Base-by-base conservation (phyloP, 2,888 invertebrate genomes). In the Xylota sylvarum region DNA sequence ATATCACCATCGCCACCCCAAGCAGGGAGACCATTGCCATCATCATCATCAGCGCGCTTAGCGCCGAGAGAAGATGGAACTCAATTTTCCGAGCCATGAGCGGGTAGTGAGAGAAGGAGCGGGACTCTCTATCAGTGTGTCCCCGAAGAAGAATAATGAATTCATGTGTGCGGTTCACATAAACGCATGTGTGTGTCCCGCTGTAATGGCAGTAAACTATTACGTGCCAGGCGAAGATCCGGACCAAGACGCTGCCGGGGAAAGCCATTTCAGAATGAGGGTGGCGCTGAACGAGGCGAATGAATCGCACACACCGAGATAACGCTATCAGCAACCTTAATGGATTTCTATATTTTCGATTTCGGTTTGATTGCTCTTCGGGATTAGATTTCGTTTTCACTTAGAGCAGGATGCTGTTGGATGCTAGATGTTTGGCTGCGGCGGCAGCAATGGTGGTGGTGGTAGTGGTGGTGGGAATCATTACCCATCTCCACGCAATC, bases 271-370 rank as follows among this genome's bases (percentile, higher is more conserved):
- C 62, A 46, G 17, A 35, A 14, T 46, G 17, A 48, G 43, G 74
- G 62, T 55, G 77, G 40, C 17, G 62, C n/a, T 35, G 56, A 27
- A 30, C 9, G 70, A 23, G 23, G 58, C 37, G 65, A 76, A 60
- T 50, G 81, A 86, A 69, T 73, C 77, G 82, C 86, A 82, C 70
- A 86, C 76, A 62, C 82, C 73, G 50, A 88, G 89, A 89, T 89
- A 90, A 90, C 89, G 88, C 88, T 88, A 89, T 89, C 89, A 89
- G 88, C 89, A 88, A 88, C 89, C 89, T 89, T 89, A 90, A 89
- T 90, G 89, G 90, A 89, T 89, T 89, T 89, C 89, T 89, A 88
- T 89, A 89, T 84, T 90, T 90, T 89, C 89, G 89, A 89, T 90
- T 89, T 89, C 89, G 89, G 89, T 89, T 90, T 90, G 89, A 90